phyloP scores from a whole-genome alignment of 2,888 invertebrate species.

The Hyles lineata region DNA sequence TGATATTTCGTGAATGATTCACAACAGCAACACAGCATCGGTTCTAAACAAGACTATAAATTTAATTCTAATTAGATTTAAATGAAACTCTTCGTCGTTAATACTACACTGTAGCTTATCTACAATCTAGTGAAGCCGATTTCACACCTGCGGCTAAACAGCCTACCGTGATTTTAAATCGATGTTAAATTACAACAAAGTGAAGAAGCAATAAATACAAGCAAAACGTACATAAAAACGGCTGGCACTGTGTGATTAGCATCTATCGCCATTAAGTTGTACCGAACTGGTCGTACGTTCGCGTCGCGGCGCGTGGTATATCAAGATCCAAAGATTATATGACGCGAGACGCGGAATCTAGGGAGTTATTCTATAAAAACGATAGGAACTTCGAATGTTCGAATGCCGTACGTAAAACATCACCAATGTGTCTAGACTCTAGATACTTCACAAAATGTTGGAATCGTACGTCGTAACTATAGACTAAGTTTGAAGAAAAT shows the following conservation, averaged over 20 bases:
- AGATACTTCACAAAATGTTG: no score
- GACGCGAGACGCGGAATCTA: constrained; percentile 23
- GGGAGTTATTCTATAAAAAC: no score
- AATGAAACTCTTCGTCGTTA: no score
- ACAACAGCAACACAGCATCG: background rate
- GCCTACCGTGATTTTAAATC: constrained; percentile 37
- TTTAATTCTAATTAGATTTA: background rate
- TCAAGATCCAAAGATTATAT: constrained; percentile 29
- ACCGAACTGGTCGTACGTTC: constrained; percentile 26
- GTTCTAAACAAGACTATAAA: background rate
- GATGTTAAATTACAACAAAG: constrained; percentile 18
- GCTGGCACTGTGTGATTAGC: constrained; percentile 31
- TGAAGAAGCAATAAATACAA: constrained; percentile 29
- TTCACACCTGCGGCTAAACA: constrained; percentile 39
- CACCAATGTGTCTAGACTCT: no score
- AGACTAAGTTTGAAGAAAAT: no score
- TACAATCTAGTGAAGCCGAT: background rate
- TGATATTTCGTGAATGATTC: background rate
- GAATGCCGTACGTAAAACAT: no score
- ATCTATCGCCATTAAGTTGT: constrained; percentile 31
- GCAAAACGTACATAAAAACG: constrained; percentile 30
- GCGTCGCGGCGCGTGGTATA: constrained; percentile 22
- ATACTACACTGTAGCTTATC: background rate
- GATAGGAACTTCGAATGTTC: no score
- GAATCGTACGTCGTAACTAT: no score